A percentile compares a stretch with the other conserved stretches of the same genome.
These are phyloP conservation scores for Beroe ovata DNA, from an alignment of 37 sponge, comb jelly and placozoan genomes.

Conservation along the genomic window DNA sequence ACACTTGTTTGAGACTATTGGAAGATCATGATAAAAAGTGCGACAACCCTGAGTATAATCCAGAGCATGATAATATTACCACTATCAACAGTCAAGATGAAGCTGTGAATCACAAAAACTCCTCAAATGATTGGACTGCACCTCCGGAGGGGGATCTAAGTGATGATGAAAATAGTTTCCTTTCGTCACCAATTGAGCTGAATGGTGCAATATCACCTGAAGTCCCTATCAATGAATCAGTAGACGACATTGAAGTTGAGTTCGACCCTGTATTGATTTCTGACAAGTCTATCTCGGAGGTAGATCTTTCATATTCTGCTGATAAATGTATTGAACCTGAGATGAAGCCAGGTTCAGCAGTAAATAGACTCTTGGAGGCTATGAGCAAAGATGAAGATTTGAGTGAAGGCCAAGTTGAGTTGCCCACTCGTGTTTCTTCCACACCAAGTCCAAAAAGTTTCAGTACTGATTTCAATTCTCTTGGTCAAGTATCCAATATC, in stretches of 20 bases:
- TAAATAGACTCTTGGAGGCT: background rate
- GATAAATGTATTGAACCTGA: constrained; percentile 13
- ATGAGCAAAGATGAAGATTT: constrained; percentile 7
- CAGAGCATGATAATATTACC: constrained; percentile 58
- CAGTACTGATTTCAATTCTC: constrained; percentile 36
- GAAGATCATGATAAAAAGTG: constrained; percentile 54
- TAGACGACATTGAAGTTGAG: constrained; percentile 47
- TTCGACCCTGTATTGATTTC: constrained; percentile 20
- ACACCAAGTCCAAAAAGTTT: constrained; percentile 21
- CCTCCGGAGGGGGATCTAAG: constrained; percentile 57
- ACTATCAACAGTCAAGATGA: constrained; percentile 60
- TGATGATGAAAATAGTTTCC: constrained; percentile 57
- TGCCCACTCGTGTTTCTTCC: background rate
- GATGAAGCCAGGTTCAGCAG: background rate
- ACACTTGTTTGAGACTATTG: constrained; percentile 58
- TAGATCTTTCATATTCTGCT: constrained; percentile 12
- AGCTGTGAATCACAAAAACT: constrained; percentile 43
- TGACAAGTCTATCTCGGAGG: constrained; percentile 53
- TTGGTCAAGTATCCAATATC: constrained; percentile 11
- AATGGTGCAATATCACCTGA: constrained; percentile 35
- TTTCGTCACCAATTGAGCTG: constrained; percentile 53
- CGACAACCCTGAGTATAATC: constrained; percentile 60
- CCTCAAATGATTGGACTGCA: constrained; percentile 62
- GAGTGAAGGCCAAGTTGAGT: constrained; percentile 32
- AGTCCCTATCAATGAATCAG: background rate